Evolutionary conservation across 2,888 invertebrate species (phyloP).

Genomic region (Strigamia maritima): DNA sequence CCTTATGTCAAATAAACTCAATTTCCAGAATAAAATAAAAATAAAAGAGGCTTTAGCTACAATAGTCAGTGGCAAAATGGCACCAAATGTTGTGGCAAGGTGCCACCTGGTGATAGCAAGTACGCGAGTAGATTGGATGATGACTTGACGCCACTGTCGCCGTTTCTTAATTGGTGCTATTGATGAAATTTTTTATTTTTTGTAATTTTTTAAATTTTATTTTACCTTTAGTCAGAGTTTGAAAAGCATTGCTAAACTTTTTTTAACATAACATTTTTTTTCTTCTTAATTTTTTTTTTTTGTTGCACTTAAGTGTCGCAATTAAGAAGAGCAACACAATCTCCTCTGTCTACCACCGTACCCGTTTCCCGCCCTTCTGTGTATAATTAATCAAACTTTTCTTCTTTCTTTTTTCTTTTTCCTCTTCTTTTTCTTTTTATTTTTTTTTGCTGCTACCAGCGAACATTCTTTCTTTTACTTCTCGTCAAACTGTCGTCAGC

Average conservation of each 20-base stretch:
- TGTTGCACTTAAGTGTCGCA: constrained; percentile 1
- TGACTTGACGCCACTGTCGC: background rate
- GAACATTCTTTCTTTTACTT: constrained; percentile 22
- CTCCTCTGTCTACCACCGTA: background rate
- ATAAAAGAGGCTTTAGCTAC: background rate
- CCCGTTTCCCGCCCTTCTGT: background rate
- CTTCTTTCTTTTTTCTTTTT: background rate
- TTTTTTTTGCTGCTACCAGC: background rate
- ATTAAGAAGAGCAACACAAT: constrained; percentile 31
- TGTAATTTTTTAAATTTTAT: background rate
- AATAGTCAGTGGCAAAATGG: background rate
- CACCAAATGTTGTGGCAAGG: background rate
- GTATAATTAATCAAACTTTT: constrained; percentile 27
- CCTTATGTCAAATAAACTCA: constrained; percentile 25
- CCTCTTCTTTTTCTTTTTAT: background rate
- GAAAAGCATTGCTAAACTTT: background rate
- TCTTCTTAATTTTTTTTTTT: background rate
- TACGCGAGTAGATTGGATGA: background rate
- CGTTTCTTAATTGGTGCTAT: constrained; percentile 8
- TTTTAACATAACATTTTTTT: background rate
- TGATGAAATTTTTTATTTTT: background rate
- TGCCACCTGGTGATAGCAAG: constrained; percentile 23
- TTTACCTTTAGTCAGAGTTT: constrained; percentile 2
- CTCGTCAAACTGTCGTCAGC: constrained; percentile 28
- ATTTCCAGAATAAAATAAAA: background rate